Percentiles rank a stretch among this genome's conserved stretches.
Evolutionary conservation across 2,888 invertebrate genomes (phyloP).

Genomic region (Drosophila stalkeri): DNA sequence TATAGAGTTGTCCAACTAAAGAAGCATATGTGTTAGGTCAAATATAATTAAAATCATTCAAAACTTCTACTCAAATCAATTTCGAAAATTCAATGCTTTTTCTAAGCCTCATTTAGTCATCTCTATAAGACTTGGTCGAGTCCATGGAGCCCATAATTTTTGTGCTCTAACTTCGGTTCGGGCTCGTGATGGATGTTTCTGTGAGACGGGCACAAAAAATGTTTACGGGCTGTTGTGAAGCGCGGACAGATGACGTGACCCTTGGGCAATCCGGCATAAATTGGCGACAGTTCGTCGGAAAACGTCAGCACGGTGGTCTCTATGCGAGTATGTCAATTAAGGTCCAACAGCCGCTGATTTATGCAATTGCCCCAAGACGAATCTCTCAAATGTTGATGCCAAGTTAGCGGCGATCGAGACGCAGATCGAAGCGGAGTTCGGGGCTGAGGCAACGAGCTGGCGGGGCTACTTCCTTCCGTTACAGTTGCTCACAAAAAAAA

Average conservation of each 20-base stretch:
- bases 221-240: constrained; percentile 74
- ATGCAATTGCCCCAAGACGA: constrained; percentile 67
- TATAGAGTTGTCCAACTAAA: too few relatives aligned
- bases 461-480: constrained; percentile 72
- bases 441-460: constrained; percentile 17
- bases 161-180: background rate
- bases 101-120: background rate
- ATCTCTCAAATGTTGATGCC: constrained; percentile 28
- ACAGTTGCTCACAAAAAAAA: constrained; percentile 58
- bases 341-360: constrained; percentile 67
- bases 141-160: background rate
- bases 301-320: constrained; percentile 71
- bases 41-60: too few relatives aligned
- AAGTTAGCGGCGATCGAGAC: constrained; percentile 6
- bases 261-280: constrained; percentile 68
- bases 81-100: background rate
- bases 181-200: background rate
- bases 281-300: constrained; percentile 72
- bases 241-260: constrained; percentile 70
- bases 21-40: too few relatives aligned
- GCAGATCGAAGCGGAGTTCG: background rate
- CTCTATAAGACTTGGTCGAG: background rate
- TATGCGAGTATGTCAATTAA: constrained; percentile 75
- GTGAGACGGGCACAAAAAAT: constrained; percentile 11
- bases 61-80: background rate